A percentile compares a stretch with the other conserved stretches of the same genome.
Conservation (phyloP, 2,888 invertebrate species). For the Apodemia zela region DNA sequence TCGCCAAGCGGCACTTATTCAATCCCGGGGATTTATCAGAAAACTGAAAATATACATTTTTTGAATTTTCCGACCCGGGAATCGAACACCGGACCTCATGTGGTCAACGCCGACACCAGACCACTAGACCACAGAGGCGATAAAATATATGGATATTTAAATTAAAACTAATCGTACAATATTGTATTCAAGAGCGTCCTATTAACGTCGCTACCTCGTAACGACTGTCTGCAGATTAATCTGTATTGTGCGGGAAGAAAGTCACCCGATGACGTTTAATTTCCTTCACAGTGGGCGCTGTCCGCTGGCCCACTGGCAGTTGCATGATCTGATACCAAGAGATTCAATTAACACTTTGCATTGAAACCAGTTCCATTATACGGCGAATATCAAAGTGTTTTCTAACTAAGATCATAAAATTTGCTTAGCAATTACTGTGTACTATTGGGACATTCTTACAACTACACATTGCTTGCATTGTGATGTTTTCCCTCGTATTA, state of each 20-base stretch:
- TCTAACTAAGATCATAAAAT: not conserved
- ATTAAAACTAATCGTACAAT: not conserved
- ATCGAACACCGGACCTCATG: too few species aligned
- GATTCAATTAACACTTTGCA: conserved; percentile 33
- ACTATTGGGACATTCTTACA: not conserved
- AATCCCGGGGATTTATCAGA: too few species aligned
- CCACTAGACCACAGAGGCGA: too few species aligned
- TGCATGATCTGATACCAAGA: conserved; percentile 54
- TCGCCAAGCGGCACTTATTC: too few species aligned
- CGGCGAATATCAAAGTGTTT: conserved; percentile 6
- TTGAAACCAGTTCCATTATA: conserved; percentile 33
- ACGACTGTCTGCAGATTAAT: conserved; percentile 42
- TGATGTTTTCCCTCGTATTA: too few species aligned
- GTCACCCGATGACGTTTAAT: conserved; percentile 74
- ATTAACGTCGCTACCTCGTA: conserved; percentile 33
- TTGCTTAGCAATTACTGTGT: not conserved
- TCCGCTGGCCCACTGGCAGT: conserved; percentile 40
- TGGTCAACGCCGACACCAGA: too few species aligned
- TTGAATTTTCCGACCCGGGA: too few species aligned
- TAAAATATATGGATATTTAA: not conserved
- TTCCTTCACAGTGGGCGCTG: conserved; percentile 54
- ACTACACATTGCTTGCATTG: too few species aligned
- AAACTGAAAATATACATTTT: too few species aligned
- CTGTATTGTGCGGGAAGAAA: conserved; percentile 62
- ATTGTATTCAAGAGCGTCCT: not conserved